A percentile compares a stretch with the other conserved stretches of the same genome.
phyloP scores from a whole-genome alignment of 1,140 invertebrate genomes.

The Aricia agestis region DNA sequence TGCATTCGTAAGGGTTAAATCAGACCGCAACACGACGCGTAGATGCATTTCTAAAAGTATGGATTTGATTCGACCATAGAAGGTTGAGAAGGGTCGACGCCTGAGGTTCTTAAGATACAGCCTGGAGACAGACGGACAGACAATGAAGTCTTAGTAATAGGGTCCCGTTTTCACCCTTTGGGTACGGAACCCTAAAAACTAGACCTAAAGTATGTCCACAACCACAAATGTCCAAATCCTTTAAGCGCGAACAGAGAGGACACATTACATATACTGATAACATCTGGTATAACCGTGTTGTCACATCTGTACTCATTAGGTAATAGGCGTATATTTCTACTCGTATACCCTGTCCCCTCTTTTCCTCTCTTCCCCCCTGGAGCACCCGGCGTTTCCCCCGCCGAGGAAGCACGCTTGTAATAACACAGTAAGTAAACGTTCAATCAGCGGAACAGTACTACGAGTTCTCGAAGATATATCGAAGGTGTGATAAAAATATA shows the following conservation, averaged over 20 bases:
- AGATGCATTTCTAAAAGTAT: no score
- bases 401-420: neutral
- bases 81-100: no score
- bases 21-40: no score
- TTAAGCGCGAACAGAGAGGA: neutral
- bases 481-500: neutral
- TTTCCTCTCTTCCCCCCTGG: neutral
- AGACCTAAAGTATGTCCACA: no score
- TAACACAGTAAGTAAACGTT: conserved; percentile 23
- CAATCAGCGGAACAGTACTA: conserved; percentile 25
- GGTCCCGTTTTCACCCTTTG: no score
- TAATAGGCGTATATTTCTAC: no score
- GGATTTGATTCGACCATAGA: no score
- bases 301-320: neutral
- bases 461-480: neutral
- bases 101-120: no score
- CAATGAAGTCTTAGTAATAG: no score
- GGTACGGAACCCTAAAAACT: no score
- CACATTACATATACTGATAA: neutral
- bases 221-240: neutral
- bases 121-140: no score
- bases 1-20: no score
- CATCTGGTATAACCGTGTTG: neutral
- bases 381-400: neutral
- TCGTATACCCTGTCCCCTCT: neutral